phyloP scores from a whole-genome alignment of 2,888 invertebrate genomes.

The Crematogaster levior region DNA sequence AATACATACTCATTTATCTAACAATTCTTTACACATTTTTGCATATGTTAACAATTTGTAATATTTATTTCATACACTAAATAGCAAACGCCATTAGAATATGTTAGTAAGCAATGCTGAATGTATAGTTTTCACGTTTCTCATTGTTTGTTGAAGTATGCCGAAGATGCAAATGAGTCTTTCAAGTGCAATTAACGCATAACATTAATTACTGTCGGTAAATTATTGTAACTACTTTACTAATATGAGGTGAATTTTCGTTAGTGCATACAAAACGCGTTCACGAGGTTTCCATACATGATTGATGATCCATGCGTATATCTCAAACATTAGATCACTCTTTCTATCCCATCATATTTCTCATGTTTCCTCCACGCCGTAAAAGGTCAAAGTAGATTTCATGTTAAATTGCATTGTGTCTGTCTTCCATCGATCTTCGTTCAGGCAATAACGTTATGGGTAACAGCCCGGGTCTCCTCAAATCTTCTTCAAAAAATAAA shows the following conservation, averaged over 20 bases:
- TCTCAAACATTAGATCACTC: constrained; percentile 23
- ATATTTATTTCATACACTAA: neutral
- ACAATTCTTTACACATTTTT: neutral
- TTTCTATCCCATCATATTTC: constrained; percentile 10
- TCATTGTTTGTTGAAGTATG: neutral
- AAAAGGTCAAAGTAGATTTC: constrained; percentile 33
- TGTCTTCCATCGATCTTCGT: constrained; percentile 41
- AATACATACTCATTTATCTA: neutral
- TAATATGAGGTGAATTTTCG: constrained; percentile 27
- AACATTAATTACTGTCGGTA: constrained; percentile 24
- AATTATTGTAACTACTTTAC: constrained; percentile 28
- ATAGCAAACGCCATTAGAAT: neutral
- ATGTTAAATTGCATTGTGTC: constrained; percentile 31
- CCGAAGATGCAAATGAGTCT: neutral
- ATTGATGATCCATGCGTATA: constrained; percentile 29
- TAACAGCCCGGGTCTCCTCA: no score
- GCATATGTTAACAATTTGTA: neutral
- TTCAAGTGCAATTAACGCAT: constrained; percentile 1
- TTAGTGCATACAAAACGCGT: constrained; percentile 23
- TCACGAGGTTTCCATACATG: constrained; percentile 30
- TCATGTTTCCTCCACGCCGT: constrained; percentile 9
- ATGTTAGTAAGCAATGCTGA: neutral
- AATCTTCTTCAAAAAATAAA: no score
- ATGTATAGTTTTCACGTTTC: neutral
- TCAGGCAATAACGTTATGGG: constrained; percentile 13